phyloP scores from a whole-genome alignment of 2,797 vertebrate species.

The Smutsia gigantea region DNA sequence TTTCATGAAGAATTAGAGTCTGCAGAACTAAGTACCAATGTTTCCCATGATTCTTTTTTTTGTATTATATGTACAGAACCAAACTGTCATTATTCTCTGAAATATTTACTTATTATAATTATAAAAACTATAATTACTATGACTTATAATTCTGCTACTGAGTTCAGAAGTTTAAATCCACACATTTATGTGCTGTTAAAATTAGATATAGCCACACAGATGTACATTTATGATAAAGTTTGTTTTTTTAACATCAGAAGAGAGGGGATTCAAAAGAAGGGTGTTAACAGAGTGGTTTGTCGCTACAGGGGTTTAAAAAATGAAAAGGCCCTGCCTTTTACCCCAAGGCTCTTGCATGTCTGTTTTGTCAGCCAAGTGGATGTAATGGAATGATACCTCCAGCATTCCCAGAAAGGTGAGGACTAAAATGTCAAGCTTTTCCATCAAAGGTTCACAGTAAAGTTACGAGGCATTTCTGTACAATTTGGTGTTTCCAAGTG shows the following conservation, averaged over 20 bases:
- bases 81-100: constrained; percentile 59
- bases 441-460: constrained; percentile 56
- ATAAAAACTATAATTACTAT: too few relatives aligned
- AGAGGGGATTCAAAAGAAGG: constrained; percentile 55
- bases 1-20: constrained; percentile 58
- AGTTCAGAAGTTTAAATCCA: constrained; percentile 72
- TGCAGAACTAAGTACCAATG: neutral
- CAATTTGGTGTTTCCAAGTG: constrained; percentile 75
- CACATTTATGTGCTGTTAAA: constrained; percentile 30
- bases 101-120: neutral
- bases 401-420: constrained; percentile 75
- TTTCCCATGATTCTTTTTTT: constrained; percentile 29
- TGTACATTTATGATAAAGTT: constrained; percentile 67
- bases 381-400: constrained; percentile 68
- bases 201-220: constrained; percentile 69
- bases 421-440: constrained; percentile 80
- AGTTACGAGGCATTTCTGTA: constrained; percentile 69
- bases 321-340: constrained; percentile 63
- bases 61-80: constrained; percentile 65
- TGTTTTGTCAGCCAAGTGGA: constrained; percentile 74
- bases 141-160: constrained; percentile 63
- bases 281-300: neutral
- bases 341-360: constrained; percentile 72
- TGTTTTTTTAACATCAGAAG: constrained; percentile 75
- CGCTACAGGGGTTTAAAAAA: neutral